A percentile compares a stretch with the other conserved stretches of the same genome.
phyloP scores from a whole-genome alignment of 1,140 invertebrate species.

The Euura lappo region DNA sequence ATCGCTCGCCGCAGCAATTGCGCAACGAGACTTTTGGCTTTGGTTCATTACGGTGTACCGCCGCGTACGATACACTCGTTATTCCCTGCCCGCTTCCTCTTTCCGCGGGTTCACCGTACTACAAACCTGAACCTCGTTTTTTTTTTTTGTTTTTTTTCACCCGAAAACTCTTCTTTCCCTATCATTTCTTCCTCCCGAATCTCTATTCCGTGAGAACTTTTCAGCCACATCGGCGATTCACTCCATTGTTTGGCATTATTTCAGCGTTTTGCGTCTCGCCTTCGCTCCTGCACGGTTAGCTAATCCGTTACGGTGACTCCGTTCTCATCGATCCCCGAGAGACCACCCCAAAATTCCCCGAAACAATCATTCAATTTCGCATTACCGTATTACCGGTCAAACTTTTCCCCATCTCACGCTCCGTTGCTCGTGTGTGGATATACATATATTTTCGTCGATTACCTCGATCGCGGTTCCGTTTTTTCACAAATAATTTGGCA shows the following conservation, averaged over 20 bases:
- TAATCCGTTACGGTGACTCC: neutral
- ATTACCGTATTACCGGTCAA: neutral
- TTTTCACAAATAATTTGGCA: too few species aligned
- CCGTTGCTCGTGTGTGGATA: slow-evolving; percentile 32
- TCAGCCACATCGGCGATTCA: neutral
- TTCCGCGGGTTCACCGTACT: too few species aligned
- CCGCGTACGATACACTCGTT: neutral
- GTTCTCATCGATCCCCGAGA: too few species aligned
- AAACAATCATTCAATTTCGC: too few species aligned
- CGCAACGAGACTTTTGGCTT: neutral
- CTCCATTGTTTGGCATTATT: neutral
- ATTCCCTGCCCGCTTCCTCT: too few species aligned
- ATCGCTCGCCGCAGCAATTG: neutral
- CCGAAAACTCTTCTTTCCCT: too few species aligned
- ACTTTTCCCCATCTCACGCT: slow-evolving; percentile 42
- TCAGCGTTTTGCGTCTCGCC: neutral
- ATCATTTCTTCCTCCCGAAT: too few species aligned
- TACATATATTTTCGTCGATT: neutral
- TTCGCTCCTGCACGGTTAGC: neutral
- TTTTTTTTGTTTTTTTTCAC: too few species aligned
- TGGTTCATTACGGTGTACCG: neutral
- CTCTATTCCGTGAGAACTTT: neutral
- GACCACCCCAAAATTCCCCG: too few species aligned
- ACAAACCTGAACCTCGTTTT: too few species aligned
- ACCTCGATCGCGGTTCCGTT: too few species aligned